These are phyloP conservation scores for Chondrilla cf. caribensis DNA, from an alignment of 37 sponge, comb jelly and placozoan genomes.

Conservation along the genomic window DNA sequence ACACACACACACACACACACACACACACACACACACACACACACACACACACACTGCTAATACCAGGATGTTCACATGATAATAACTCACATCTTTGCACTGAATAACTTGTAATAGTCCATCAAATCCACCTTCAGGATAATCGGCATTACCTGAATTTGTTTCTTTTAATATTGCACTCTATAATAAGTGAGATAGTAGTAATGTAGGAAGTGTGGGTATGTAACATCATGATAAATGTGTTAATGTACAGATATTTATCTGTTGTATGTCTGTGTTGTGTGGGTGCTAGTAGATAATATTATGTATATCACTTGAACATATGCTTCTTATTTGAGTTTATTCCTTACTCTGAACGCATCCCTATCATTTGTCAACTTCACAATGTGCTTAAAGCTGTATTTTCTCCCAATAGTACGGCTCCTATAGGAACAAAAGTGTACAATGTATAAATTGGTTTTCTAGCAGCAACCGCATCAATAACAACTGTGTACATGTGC, in stretches of 20 bases:
- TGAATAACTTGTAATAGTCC: not conserved
- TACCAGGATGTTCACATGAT: too few species aligned
- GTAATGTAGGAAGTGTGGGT: not conserved
- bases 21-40: too few species aligned
- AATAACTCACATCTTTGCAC: not conserved
- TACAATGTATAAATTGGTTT: too few species aligned
- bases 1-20: not conserved
- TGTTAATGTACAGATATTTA: too few species aligned
- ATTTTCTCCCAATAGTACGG: too few species aligned
- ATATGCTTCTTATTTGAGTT: not conserved
- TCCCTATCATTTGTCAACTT: not conserved
- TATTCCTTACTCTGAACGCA: not conserved
- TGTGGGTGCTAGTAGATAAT: too few species aligned
- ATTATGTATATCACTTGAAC: too few species aligned
- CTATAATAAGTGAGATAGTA: not conserved
- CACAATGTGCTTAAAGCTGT: conserved; percentile 18
- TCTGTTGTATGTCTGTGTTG: too few species aligned
- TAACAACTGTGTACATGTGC: too few species aligned
- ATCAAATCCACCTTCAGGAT: conserved; percentile 26
- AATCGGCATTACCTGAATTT: conserved; percentile 43
- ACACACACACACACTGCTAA: not conserved
- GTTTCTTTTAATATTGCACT: not conserved
- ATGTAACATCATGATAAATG: too few species aligned
- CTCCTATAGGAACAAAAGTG: too few species aligned
- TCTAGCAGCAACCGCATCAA: too few species aligned